Evolutionary conservation across 2,888 invertebrate genomes (phyloP).

Genomic region (Lithophane semibrunnea): DNA sequence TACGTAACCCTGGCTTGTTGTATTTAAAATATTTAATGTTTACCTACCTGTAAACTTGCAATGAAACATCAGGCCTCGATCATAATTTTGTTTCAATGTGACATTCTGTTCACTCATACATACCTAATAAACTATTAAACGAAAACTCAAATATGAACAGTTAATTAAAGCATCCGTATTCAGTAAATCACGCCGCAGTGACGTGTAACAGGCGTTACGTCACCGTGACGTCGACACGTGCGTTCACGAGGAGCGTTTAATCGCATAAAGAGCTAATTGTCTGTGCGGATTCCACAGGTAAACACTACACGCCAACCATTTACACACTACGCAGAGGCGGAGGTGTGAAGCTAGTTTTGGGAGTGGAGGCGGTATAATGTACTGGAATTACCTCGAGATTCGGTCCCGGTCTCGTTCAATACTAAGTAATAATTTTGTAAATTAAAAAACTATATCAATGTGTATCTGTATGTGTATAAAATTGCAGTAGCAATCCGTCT

Average conservation of each 20-base stretch:
- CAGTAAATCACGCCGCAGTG: constrained; percentile 61
- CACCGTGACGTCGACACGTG: constrained; percentile 79
- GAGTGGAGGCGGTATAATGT: constrained; percentile 15
- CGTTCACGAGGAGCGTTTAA: constrained; percentile 82
- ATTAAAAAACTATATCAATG: too few species aligned
- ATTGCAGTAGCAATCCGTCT: too few species aligned
- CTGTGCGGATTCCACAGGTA: constrained; percentile 88
- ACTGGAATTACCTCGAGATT: neutral
- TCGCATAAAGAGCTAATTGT: constrained; percentile 90
- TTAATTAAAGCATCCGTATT: constrained; percentile 59
- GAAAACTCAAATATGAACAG: constrained; percentile 56
- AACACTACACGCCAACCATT: constrained; percentile 84
- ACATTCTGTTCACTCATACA: constrained; percentile 16
- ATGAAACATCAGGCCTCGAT: neutral
- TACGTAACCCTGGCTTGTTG: neutral
- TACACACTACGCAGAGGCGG: constrained; percentile 75
- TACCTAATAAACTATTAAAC: constrained; percentile 45
- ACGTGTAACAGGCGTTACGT: constrained; percentile 68
- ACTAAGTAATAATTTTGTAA: neutral
- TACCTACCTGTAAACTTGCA: neutral
- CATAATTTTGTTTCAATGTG: constrained; percentile 13
- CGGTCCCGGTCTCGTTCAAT: neutral
- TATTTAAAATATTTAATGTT: neutral
- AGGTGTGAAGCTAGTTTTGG: constrained; percentile 59
- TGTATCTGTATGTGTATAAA: too few species aligned